Evolutionary conservation across 2,888 invertebrate species (phyloP), one percentile per base, ranked within the genome.

Genomic region (Trissoscelio sp.): DNA sequence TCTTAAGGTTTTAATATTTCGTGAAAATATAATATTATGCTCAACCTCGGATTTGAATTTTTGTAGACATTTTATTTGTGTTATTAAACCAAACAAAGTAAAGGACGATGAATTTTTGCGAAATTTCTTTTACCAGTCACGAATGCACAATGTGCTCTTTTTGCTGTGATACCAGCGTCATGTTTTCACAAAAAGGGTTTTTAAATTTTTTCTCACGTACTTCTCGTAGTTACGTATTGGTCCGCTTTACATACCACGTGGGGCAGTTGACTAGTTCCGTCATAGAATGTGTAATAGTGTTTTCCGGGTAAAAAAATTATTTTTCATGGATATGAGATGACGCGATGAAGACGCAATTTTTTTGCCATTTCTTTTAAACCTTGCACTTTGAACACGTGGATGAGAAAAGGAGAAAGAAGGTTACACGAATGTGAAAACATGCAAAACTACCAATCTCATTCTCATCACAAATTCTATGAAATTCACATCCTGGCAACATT

Each of bases 131-230:
- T 66, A 12, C 74, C 14, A 75, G 74, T 75, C 74, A 75, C 66
- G 74, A 75, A 57, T 66, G 66, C 24, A 48, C 74, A 75, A 66
- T 75, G 48, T 66, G 34, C 58, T n/a, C 24, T 66, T 75, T 74
- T 74, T 75, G 14, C 22, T 12, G 60, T 55, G 51, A 48, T 57
- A 60, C 48, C 53, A 24, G 37, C 57, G 51, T 58, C 51, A 34
- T 66, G 74, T 55, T 66, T 75, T 58, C 37, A 18, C 66, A 70
- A 70, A 78, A 64, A 70, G 31, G 39, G 64, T 12, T 70, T 46
- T 78, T 64, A 60, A 62, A 53, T 70, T 78, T 78, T 70, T 70
- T 70, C 64, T 78, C 78, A 78, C 78, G 78, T 78, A 78, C 55
- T 62, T 62, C 46, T 51, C 60, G 53, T 42, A 57, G 77, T 77